A percentile compares a stretch with the other conserved stretches of the same genome.
phyloP scores from a whole-genome alignment of 1,140 invertebrate species.

The Dendrolimus kikuchii region DNA sequence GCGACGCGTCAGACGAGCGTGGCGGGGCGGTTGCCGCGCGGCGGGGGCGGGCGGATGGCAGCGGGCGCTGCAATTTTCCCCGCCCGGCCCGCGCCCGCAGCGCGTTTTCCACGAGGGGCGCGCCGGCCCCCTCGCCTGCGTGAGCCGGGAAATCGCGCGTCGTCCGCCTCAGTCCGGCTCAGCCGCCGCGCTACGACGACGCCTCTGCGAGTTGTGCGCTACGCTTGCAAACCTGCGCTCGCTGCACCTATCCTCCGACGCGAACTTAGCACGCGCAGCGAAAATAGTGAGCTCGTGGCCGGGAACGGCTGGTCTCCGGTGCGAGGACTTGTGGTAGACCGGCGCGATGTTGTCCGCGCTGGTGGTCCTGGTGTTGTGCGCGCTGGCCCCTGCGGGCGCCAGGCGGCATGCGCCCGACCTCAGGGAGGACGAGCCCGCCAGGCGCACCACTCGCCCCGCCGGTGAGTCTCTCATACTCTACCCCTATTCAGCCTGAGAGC shows the following conservation, averaged over 20 bases:
- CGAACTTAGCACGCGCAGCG: slow-evolving; percentile 37
- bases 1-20: slow-evolving; percentile 23
- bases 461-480: slow-evolving; percentile 33
- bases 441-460: slow-evolving; percentile 55
- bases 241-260: slow-evolving; percentile 23
- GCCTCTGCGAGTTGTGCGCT: slow-evolving; percentile 36
- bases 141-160: slow-evolving; percentile 57
- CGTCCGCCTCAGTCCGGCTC: slow-evolving; percentile 56
- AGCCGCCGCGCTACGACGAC: slow-evolving; percentile 51
- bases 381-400: slow-evolving; percentile 37
- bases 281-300: slow-evolving; percentile 63
- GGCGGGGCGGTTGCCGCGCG: slow-evolving; percentile 38
- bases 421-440: slow-evolving; percentile 60
- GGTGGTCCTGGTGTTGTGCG: slow-evolving; percentile 43
- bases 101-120: slow-evolving; percentile 57
- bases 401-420: slow-evolving; percentile 56
- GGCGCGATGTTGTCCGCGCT: slow-evolving; percentile 46
- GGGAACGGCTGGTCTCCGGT: slow-evolving; percentile 31
- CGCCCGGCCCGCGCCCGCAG: slow-evolving; percentile 43
- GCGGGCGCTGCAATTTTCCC: slow-evolving; percentile 51
- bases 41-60: slow-evolving; percentile 43
- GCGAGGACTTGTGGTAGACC: slow-evolving; percentile 33
- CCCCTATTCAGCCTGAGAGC: background rate
- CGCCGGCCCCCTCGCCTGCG: slow-evolving; percentile 46
- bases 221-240: slow-evolving; percentile 38